Evolutionary conservation across 2,888 invertebrate genomes (phyloP).

Genomic region (Zeuzera pyrina): DNA sequence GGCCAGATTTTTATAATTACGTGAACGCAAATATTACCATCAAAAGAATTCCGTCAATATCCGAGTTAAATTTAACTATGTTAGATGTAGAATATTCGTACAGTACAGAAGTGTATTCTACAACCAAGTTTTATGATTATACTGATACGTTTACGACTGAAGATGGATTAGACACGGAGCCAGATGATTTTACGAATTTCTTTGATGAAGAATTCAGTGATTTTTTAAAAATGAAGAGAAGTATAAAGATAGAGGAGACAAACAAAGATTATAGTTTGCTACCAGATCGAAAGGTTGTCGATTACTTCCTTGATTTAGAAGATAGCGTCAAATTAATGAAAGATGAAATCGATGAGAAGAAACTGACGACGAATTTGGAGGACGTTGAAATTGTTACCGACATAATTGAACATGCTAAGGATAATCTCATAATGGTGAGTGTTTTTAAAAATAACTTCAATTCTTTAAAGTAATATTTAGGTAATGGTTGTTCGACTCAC

Average conservation of each 20-base stretch:
- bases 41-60: conserved; percentile 48
- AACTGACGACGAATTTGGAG: conserved; percentile 27
- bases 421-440: too few relatives aligned
- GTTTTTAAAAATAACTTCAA: too few relatives aligned
- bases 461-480: too few relatives aligned
- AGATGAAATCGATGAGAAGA: conserved; percentile 37
- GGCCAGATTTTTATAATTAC: conserved; percentile 57
- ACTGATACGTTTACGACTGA: conserved; percentile 23
- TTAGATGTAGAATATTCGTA: conserved; percentile 22
- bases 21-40: conserved; percentile 57
- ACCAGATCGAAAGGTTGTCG: conserved; percentile 27
- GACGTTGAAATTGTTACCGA: conserved; percentile 45
- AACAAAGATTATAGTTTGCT: conserved; percentile 30
- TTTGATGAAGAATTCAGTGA: conserved; percentile 17
- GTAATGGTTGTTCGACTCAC: too few relatives aligned
- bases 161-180: conserved; percentile 27
- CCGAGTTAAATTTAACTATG: conserved; percentile 41
- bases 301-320: conserved; percentile 39
- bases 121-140: conserved; percentile 26
- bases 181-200: conserved; percentile 24
- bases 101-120: conserved; percentile 32
- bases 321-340: conserved; percentile 22
- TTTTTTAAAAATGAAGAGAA: neutral
- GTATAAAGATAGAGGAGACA: conserved; percentile 3
- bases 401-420: too few relatives aligned